Evolutionary conservation across 2,113 vertebrate species (phyloP), one percentile per base, ranked within the genome.

Genomic region (Eublepharis macularius): DNA sequence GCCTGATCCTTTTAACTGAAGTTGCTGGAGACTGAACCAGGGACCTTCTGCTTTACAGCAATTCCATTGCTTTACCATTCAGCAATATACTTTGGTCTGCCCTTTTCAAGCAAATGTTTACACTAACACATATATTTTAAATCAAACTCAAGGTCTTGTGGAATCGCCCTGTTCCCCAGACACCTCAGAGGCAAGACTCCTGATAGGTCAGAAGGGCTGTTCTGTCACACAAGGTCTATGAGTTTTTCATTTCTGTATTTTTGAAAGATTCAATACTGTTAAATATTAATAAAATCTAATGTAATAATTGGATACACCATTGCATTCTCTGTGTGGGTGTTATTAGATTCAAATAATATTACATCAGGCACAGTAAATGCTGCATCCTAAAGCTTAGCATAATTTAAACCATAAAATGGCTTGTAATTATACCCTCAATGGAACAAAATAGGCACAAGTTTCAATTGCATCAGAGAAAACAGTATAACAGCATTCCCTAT

Each of bases 401-500:
- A 80, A 75, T 3, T 60, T 45, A 74, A 74, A 32, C 24, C 68
- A 51, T 82, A 66, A 45, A 11, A 81, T 2, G 4, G 76, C 32
- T 68, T 74, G 41, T 82, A 83, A 83, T 45, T 4, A 4, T 54
- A 45, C 85, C 24, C n/a, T 87, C 60, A 86, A 4, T 76, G 88
- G 81, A 92, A 83, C 76, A 57, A 88, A 49, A 84, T 21, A 85
- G 54, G 74, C 19, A 76, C 88, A 10, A 85, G 72, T 21, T 82
- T 87, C 84, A 93, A 60, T 21, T 57, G 70, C 51, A 82, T 36
- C 73, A 81, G 39, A 83, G 29, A 84, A 85, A 81, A 75, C 14
- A 91, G 72, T 6, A 91, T 6, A 81, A 72, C 2, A 43, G 17
- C 89, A 89, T n/a, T 34, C 34, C n/a, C 26, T 0, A 7, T 29